A percentile compares a stretch with the other conserved stretches of the same genome.
phyloP scores from a whole-genome alignment of 2,113 vertebrate genomes.

The Mirounga angustirostris region DNA sequence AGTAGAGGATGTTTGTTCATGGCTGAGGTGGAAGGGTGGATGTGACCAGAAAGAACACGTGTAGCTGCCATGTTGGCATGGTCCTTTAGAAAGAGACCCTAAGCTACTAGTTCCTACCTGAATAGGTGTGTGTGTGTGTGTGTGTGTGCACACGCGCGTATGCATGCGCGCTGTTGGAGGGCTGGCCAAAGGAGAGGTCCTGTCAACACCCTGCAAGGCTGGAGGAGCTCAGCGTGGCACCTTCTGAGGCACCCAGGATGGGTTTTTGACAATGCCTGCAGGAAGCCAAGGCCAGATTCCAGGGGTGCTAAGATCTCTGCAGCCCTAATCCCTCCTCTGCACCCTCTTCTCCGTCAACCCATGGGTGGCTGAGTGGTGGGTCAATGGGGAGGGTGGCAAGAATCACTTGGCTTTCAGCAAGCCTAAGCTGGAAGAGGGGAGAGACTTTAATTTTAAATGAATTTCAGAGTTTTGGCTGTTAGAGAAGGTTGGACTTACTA shows the following conservation, averaged over 20 bases:
- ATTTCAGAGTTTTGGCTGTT: constrained; percentile 6
- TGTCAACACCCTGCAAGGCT: background rate
- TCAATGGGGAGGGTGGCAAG: background rate
- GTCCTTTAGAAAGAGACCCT: background rate
- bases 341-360: background rate
- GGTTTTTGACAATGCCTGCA: background rate
- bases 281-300: background rate
- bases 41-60: background rate
- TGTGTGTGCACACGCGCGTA: background rate
- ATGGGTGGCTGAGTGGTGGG: background rate
- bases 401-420: background rate
- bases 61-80: background rate
- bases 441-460: background rate
- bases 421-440: background rate
- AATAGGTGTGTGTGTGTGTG: background rate
- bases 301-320: background rate
- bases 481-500: background rate
- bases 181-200: background rate
- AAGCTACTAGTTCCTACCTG: background rate
- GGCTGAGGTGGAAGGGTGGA: background rate
- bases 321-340: background rate
- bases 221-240: background rate
- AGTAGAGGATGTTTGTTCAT: background rate
- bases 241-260: background rate
- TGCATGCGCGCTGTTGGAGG: background rate